Evolutionary conservation across 2,888 invertebrate species (phyloP).

Genomic region (Nemoura dubitans): DNA sequence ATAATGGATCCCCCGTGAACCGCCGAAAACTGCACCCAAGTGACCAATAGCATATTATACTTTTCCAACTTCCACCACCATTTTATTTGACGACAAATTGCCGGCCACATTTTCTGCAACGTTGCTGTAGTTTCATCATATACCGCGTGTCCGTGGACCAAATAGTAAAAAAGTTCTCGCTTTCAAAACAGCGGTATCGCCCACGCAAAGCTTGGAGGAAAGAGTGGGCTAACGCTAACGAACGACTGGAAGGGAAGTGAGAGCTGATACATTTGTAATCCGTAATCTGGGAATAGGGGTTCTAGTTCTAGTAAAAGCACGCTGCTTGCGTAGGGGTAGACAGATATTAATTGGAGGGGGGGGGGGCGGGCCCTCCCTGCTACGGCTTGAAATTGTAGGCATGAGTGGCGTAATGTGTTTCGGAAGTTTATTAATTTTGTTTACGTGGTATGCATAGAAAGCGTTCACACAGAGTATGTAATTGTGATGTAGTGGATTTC

Average conservation of each 20-base stretch:
- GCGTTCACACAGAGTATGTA: too few species aligned
- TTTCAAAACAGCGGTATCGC: not conserved
- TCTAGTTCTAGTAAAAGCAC: not conserved
- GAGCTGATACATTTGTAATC: not conserved
- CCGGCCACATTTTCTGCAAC: not conserved
- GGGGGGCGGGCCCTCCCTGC: too few species aligned
- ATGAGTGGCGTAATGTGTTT: not conserved
- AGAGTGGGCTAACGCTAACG: too few species aligned
- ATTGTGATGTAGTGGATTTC: too few species aligned
- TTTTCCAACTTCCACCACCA: not conserved
- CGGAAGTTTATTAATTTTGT: not conserved
- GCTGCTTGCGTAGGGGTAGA: not conserved
- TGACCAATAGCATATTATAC: not conserved
- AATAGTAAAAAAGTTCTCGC: not conserved
- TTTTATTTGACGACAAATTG: not conserved
- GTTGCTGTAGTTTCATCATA: not conserved
- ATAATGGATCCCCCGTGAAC: too few species aligned
- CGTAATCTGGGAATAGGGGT: not conserved
- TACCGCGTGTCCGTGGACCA: not conserved
- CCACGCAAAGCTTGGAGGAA: too few species aligned
- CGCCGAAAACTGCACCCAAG: not conserved
- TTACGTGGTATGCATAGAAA: not conserved
- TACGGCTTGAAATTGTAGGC: not conserved
- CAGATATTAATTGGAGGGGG: not conserved
- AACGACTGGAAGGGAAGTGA: too few species aligned